Percentiles rank a stretch among this genome's conserved stretches.
These are phyloP conservation scores for Pelodytes ibericus DNA, from an alignment of 2,797 vertebrate genomes.

Conservation along the genomic window DNA sequence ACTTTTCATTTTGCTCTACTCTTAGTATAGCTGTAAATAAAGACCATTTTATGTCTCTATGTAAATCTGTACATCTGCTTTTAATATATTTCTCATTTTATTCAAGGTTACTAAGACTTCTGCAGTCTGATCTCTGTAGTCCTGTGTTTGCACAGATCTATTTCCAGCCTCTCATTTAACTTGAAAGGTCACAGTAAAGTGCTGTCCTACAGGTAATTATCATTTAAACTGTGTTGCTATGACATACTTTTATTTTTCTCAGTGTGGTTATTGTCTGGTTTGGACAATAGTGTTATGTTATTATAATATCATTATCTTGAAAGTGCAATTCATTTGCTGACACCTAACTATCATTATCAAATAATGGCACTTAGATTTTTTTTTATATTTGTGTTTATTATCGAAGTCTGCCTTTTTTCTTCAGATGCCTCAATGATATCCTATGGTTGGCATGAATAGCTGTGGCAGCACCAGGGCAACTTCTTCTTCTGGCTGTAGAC, in stretches of 20 bases:
- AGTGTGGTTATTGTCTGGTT: slow-evolving; percentile 1
- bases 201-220: not conserved
- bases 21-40: too few species aligned
- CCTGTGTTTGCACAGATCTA: not conserved
- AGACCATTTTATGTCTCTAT: too few species aligned
- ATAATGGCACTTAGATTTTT: not conserved
- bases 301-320: not conserved
- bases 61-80: not conserved
- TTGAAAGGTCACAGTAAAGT: slow-evolving; percentile 1
- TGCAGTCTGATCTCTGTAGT: not conserved
- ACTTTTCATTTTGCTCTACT: too few species aligned
- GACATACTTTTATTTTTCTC: slow-evolving; percentile 3
- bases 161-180: slow-evolving; percentile 6
- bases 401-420: too few species aligned
- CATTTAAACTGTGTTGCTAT: slow-evolving; percentile 5
- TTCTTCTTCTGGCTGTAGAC: too few species aligned
- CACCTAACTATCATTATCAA: not conserved
- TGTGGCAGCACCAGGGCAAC: too few species aligned
- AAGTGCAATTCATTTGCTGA: not conserved
- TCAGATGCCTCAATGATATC: too few species aligned
- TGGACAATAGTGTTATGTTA: not conserved
- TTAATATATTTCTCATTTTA: not conserved
- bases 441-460: too few species aligned
- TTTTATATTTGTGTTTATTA: not conserved
- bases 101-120: not conserved